Percentiles rank a stretch among this genome's conserved stretches.
Evolutionary conservation across 2,113 vertebrate species (phyloP).

Genomic region (Aldabrachelys gigantea): DNA sequence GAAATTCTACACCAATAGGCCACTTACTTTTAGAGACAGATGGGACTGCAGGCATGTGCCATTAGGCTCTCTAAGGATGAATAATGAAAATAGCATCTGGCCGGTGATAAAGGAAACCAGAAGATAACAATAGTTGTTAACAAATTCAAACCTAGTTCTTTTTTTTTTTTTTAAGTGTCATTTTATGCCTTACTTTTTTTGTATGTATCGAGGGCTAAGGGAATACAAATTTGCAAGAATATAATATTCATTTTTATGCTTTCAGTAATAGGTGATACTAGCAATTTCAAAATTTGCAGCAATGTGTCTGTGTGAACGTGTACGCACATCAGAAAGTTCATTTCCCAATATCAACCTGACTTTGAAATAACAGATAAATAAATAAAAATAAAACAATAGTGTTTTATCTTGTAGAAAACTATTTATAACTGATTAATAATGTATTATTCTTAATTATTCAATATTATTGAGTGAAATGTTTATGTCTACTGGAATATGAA

Average conservation of each 20-base stretch:
- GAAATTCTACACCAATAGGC: not conserved
- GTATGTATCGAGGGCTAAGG: not conserved
- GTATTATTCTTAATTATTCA: constrained; percentile 78
- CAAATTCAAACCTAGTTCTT: not conserved
- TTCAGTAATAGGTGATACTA: not conserved
- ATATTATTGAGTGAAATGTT: constrained; percentile 79
- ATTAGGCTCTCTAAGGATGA: not conserved
- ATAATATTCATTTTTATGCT: not conserved
- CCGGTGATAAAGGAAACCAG: not conserved
- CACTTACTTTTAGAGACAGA: not conserved
- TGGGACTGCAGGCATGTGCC: not conserved
- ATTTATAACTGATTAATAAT: constrained; percentile 76
- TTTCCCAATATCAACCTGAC: constrained; percentile 31
- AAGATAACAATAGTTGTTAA: not conserved
- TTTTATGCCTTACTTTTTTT: not conserved
- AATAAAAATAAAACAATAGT: constrained; percentile 18
- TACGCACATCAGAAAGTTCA: not conserved
- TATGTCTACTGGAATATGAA: constrained; percentile 72
- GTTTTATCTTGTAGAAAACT: constrained; percentile 43
- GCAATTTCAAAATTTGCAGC: constrained; percentile 37
- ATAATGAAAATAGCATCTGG: not conserved
- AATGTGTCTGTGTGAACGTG: not conserved
- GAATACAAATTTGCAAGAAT: not conserved
- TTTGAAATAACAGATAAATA: constrained; percentile 49
- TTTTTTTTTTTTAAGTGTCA: not conserved